Evolutionary conservation across 1,140 invertebrate species (phyloP), one percentile per base, ranked within the genome.

Genomic region (Macrobrachium rosenbergii): DNA sequence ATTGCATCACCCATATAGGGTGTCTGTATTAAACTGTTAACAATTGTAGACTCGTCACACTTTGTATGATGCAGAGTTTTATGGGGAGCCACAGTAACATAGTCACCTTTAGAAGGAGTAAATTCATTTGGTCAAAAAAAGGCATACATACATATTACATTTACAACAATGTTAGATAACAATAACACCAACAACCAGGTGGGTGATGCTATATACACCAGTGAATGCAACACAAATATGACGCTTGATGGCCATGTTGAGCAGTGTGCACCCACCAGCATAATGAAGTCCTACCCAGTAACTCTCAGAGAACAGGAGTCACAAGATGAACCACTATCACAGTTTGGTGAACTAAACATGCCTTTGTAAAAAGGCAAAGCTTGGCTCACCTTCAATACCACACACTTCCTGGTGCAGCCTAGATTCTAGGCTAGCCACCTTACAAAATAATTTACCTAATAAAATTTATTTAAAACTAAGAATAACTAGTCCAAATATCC

Each of bases 361-460:
- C 17, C 23, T 63, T 80, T 60, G 72, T 28, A 19, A 28, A n/a
- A 23, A 75, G 84, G 59, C 23, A 21, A 16, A 23, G 78, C 78
- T 19, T 43, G n/a, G 43, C 23, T 75, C 84, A 75, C 84, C 78
- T 80, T 87, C 84, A 81, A 28, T 87, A 87, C 84, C 28, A 84
- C 84, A 85, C 83, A 75, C 62, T 80, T 80, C 84, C 84, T 87
- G 77, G 67, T 73, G 63, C 78, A 87, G 67, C 84, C 84, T 73
- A 60, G 84, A 80, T 72, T 87, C 77, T 77, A 73, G 73, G 82
- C 82, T 84, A 75, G 84, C 78, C 84, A 81, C 84, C 84, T 87
- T 87, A 87, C 73, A 87, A 87, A 87, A 81, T 87, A 87, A 87
- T 87, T 87, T 81, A 85, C 78, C 76, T 86, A 87, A 87, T 87